phyloP scores from a whole-genome alignment of 2,888 invertebrate species.

The Amphipoea oculea region DNA sequence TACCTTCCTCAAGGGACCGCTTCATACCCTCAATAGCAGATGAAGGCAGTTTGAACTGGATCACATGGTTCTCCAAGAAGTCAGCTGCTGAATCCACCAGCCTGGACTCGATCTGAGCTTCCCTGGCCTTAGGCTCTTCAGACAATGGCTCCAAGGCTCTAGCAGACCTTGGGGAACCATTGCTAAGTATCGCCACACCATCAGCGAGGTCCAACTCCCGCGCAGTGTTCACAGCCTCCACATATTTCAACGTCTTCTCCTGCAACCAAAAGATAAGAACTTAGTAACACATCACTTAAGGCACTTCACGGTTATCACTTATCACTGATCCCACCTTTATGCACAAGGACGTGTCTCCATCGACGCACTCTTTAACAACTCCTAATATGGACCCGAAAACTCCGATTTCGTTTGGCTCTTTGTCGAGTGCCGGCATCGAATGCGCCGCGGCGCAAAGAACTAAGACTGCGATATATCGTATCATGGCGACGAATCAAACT shows the following conservation, averaged over 20 bases:
- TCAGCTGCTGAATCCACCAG: conserved; percentile 94
- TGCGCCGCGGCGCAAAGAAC: conserved; percentile 87
- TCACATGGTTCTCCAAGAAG: conserved; percentile 95
- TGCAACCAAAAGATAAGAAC: conserved; percentile 87
- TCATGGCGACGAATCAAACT: conserved; percentile 84
- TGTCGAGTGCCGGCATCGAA: conserved; percentile 88
- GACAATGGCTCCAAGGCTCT: conserved; percentile 92
- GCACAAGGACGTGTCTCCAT: conserved; percentile 92
- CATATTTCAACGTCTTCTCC: conserved; percentile 94
- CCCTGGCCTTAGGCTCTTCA: conserved; percentile 93
- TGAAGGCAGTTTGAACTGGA: conserved; percentile 95
- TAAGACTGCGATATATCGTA: conserved; percentile 86
- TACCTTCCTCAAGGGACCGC: conserved; percentile 95
- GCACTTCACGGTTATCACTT: conserved; percentile 71
- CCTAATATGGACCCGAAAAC: conserved; percentile 89
- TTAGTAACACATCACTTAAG: conserved; percentile 72
- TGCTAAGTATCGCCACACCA: conserved; percentile 90
- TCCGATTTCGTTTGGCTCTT: conserved; percentile 88
- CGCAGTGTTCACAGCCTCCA: conserved; percentile 89
- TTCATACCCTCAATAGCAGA: conserved; percentile 94
- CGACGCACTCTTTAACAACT: conserved; percentile 93
- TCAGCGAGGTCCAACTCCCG: conserved; percentile 91
- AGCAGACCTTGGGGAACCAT: conserved; percentile 90
- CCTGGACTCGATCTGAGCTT: conserved; percentile 93
- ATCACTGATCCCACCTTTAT: conserved; percentile 91